Evolutionary conservation across 1,140 invertebrate species (phyloP), one percentile per base, ranked within the genome.

Genomic region (Lucilia cuprina): DNA sequence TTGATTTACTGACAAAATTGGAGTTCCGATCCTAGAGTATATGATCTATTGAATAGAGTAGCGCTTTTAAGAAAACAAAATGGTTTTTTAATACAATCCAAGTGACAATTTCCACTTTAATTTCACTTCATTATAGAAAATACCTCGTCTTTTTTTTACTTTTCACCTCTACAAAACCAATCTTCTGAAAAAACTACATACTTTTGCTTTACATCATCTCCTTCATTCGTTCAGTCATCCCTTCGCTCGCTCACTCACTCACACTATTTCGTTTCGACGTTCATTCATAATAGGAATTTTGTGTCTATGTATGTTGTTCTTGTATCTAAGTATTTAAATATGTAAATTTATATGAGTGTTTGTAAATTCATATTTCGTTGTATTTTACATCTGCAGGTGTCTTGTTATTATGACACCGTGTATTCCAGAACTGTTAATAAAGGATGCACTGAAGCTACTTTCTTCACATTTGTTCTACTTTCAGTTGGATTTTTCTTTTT

Each of bases 301-400:
- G 41, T 41, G 41, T 41, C 41, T 41, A 41, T 41, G 41, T 41
- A 3, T 41, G 41, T 41, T 30, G 1, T 30, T 30, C 3, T 30
- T 30, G 25, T 30, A 30, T 30, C 25, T 30, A 30, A 30, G 25
- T 30, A 30, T 30, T 30, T 30, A 3, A 30, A 3, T 30, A 30
- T 30, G 25, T 30, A 30, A 30, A 30, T 30, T 30, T 21, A 25
- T 25, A 19, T 25, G 55, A n/a, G 14, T 60, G 55, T 7, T n/a
- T 60, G 55, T n/a, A 60, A 60, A 70, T 70, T 70, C 60, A 55
- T 55, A 55, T 55, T 55, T 55, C 21, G n/a, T 70, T 70, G 65
- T 21, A 70, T 70, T 70, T 70, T 70, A 70, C 65, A 21, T 70
- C n/a, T 25, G 65, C 65, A 70, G 65, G 19, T 70, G 65, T 70